Evolutionary conservation across 2,113 vertebrate species (phyloP), one percentile per base, ranked within the genome.

Genomic region (Cinclus cinclus): DNA sequence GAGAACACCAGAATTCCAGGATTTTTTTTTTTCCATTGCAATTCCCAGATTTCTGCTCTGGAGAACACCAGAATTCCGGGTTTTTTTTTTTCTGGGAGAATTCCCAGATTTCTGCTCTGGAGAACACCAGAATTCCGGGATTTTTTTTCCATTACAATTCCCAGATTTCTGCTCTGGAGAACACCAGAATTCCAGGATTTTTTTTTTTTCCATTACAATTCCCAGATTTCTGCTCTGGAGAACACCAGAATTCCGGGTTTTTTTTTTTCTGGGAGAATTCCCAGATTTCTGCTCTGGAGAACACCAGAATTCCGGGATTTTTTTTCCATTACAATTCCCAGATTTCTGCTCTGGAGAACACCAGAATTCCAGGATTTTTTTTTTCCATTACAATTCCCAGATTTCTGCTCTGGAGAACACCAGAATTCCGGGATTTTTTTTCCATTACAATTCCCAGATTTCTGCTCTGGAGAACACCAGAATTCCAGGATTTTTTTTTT

Each of bases 41-140:
- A 47, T 9, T 19, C 42, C 31, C 0, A 1, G 5, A n/a, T 56
- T 71, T n/a, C 1, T 2, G 1, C 23, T 44, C 13, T 3, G 22
- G 7, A 17, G 0, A 21, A 1, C 3, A 3, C 2, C 19, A 2
- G n/a, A 39, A 20, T 41, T 50, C 35, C 4, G 0, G 7, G 14
- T n/a, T n/a, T n/a, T 21, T 46, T 46, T 10, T 16, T 37, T 37
- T 37, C 35, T 8, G 7, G 7, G 7, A 31, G 6, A 9, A 33
- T 12, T 31, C 74, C 46, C 4, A 1, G 10, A 0, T 44, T 53
- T 23, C 2, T 5, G 5, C 31, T 74, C 24, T 6, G 7, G 3
- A 8, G 0, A 23, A 6, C 8, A 2, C 4, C 16, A 7, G 9
- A 60, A 31, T 24, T 49, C 27, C 0, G 1, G 27, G 12, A 24